Evolutionary conservation across 1,140 invertebrate genomes (phyloP), one percentile per base, ranked within the genome.

Genomic region (Microplitis demolitor): DNA sequence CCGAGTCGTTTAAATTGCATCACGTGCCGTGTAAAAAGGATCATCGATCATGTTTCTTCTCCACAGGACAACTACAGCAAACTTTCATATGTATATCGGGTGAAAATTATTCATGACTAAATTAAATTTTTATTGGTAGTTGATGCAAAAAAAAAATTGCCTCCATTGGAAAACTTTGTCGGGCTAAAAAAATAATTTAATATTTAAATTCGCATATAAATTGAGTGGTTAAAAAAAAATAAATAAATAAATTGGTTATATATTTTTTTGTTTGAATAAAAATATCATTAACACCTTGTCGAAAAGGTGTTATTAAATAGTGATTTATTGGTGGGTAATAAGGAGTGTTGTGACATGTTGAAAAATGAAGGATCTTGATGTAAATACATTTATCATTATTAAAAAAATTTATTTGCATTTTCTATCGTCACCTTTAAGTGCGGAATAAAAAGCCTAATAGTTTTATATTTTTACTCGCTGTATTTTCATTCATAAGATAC

Each of bases 241-340:
- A 6, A 45, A 11, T 45, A 11, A 5, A 45, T 24, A 24, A 24
- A 24, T 24, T 24, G 24, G 24, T 24, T 24, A 24, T 24, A 24
- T 24, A 24, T 24, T 39, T 9, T 70, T 72, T 37, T 51, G 67
- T 14, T 35, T 54, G 71, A 77, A 62, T 75, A 73, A 76, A 76
- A 78, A 75, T 66, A 53, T 76, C 76, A 72, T 78, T 77, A 75
- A 74, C 75, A 78, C 77, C 71, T 77, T 68, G 39, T 62, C 24
- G 24, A 31, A 24, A 50, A 66, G 11, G 54, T 66, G 67, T 80
- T 75, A 75, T 80, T 80, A 78, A 78, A 73, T 73, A 75, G 76
- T 77, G 39, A 78, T 77, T 80, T 78, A 78, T 78, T 63, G 73
- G 39, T 50, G 35, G 51, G 35, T 73, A 78, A 76, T 72, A 73